Conservation (phyloP, 1,140 invertebrate species). For the Psix sp. region DNA sequence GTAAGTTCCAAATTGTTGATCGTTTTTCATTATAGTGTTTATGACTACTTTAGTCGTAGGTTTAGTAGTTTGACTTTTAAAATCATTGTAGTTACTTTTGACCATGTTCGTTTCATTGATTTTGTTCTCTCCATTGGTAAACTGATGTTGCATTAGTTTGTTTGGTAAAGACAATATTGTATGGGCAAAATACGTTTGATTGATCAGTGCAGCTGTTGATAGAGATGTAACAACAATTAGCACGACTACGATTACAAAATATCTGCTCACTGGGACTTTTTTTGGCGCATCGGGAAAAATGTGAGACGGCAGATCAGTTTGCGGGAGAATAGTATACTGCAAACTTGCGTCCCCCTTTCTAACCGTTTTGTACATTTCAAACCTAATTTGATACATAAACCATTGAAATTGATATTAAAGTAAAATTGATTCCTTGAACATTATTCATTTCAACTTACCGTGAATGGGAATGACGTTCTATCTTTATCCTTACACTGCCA, state of each 20-base stretch:
- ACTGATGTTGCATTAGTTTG: too few species aligned
- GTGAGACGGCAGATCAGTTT: constrained; percentile 82
- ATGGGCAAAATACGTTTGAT: constrained; percentile 62
- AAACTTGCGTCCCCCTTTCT: constrained; percentile 84
- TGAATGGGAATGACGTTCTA: too few species aligned
- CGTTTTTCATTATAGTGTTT: constrained; percentile 11
- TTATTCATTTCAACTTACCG: too few species aligned
- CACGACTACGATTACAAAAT: constrained; percentile 48
- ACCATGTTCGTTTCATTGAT: constrained; percentile 15
- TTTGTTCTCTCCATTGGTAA: not conserved
- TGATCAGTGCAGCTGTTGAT: constrained; percentile 58
- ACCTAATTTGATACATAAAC: too few species aligned
- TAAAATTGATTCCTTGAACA: too few species aligned
- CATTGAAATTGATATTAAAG: too few species aligned
- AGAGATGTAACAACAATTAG: constrained; percentile 59
- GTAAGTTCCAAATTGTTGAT: constrained; percentile 2
- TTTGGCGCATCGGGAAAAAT: constrained; percentile 22
- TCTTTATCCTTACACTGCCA: too few species aligned
- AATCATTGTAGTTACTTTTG: constrained; percentile 37
- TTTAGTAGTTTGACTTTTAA: constrained; percentile 2
- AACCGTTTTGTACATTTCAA: constrained; percentile 84
- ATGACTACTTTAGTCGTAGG: constrained; percentile 41
- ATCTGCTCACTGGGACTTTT: constrained; percentile 50
- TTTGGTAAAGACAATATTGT: constrained; percentile 40
- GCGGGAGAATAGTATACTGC: constrained; percentile 84